A percentile compares a stretch with the other conserved stretches of the same genome.
Conservation (phyloP, 2,113 vertebrate species). For the Pangasianodon gigas region DNA sequence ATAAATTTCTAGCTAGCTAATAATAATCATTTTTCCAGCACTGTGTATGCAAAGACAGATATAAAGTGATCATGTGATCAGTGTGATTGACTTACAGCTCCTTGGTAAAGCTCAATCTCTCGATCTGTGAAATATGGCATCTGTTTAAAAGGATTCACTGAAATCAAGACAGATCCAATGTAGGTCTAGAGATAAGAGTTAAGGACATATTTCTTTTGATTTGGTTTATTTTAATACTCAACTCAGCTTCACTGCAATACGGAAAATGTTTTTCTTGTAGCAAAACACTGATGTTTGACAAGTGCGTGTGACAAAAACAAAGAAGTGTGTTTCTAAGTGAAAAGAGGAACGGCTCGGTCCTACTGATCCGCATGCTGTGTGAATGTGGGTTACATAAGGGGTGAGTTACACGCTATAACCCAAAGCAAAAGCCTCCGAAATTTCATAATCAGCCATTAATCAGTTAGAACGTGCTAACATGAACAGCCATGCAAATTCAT, state of each 20-base stretch:
- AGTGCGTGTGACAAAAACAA: conserved; percentile 49
- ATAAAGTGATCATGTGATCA: neutral
- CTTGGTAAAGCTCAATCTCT: conserved; percentile 94
- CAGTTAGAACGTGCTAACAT: neutral
- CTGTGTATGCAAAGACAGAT: neutral
- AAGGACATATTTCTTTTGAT: conserved; percentile 53
- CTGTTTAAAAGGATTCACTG: conserved; percentile 96
- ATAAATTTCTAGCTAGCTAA: neutral
- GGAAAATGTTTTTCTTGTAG: neutral
- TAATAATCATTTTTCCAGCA: neutral
- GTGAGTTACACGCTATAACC: neutral
- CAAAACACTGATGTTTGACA: neutral
- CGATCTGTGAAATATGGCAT: conserved; percentile 97
- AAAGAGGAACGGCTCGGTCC: conserved; percentile 70
- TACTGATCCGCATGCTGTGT: conserved; percentile 5
- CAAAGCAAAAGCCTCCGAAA: neutral
- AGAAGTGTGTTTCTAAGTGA: conserved; percentile 58
- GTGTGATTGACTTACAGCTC: conserved; percentile 82
- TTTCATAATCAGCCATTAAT: neutral
- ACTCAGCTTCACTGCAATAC: too few species aligned
- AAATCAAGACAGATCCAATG: conserved; percentile 93
- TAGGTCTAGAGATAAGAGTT: conserved; percentile 81
- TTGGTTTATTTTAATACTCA: neutral
- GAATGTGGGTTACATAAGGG: neutral
- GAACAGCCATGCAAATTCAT: neutral